These are phyloP conservation scores for Stictocephala bisonia DNA, from an alignment of 2,888 invertebrate species.

Conservation along the genomic window DNA sequence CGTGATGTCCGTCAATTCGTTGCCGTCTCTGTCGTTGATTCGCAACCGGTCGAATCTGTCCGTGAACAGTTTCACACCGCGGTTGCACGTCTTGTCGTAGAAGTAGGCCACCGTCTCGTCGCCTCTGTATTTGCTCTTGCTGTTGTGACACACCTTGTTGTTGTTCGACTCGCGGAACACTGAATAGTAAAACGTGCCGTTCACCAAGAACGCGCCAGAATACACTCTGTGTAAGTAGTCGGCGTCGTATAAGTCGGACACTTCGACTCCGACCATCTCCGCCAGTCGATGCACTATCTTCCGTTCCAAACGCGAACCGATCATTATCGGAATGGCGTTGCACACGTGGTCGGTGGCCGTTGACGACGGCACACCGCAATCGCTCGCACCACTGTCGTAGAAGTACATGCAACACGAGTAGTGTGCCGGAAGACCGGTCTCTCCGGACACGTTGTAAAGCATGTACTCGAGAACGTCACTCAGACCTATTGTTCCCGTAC, in stretches of 20 bases:
- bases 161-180: constrained; percentile 11
- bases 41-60: neutral
- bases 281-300: neutral
- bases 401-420: constrained; percentile 1
- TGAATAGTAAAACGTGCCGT: constrained; percentile 9
- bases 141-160: constrained; percentile 6
- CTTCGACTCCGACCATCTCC: neutral
- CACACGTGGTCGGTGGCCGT: no score
- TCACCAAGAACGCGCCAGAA: neutral
- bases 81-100: neutral
- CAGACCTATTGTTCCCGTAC: no score
- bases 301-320: neutral
- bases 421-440: neutral
- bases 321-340: neutral
- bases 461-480: neutral
- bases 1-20: neutral
- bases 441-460: neutral
- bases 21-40: constrained; percentile 5
- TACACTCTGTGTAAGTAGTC: neutral
- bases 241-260: neutral
- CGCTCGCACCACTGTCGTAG: neutral
- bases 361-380: no score
- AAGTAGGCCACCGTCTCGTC: constrained; percentile 2
- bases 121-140: neutral
- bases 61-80: constrained; percentile 11